These are phyloP conservation scores for Melieria picta DNA, from an alignment of 2,888 invertebrate genomes.

Conservation along the genomic window DNA sequence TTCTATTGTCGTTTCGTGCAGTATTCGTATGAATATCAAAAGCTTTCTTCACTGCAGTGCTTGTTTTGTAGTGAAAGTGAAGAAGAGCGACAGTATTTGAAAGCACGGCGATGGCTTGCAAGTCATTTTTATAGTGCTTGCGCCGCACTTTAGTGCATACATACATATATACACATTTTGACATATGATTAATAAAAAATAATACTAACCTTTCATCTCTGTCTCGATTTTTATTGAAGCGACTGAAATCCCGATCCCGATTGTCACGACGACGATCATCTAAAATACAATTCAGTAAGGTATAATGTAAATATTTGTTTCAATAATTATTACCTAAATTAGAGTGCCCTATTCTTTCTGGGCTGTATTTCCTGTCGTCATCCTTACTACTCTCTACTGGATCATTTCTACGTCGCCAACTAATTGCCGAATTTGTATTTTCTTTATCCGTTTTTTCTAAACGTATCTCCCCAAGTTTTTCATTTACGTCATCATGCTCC, in stretches of 20 bases:
- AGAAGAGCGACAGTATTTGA: no score
- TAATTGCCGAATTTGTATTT: constrained; percentile 54
- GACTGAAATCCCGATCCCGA: constrained; percentile 51
- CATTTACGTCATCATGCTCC: constrained; percentile 43
- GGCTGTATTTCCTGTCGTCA: constrained; percentile 52
- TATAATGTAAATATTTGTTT: constrained; percentile 26
- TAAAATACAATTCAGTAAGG: constrained; percentile 16
- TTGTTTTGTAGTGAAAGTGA: no score
- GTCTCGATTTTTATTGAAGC: constrained; percentile 51
- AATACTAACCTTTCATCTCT: constrained; percentile 21
- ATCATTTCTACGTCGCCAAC: constrained; percentile 59
- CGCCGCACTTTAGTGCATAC: not conserved
- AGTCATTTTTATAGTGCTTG: no score
- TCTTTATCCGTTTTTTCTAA: constrained; percentile 60
- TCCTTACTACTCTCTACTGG: constrained; percentile 38
- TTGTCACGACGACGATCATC: constrained; percentile 55
- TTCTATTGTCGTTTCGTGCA: no score
- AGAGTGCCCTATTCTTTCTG: constrained; percentile 43
- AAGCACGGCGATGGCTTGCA: no score
- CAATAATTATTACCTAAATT: not conserved
- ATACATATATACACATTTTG: not conserved
- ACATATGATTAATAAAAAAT: constrained; percentile 26
- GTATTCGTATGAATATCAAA: no score
- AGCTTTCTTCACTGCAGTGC: no score
- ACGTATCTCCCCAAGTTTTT: constrained; percentile 53